A percentile compares a stretch with the other conserved stretches of the same genome.
phyloP scores from a whole-genome alignment of 2,113 vertebrate species.

The Hippolais icterina region DNA sequence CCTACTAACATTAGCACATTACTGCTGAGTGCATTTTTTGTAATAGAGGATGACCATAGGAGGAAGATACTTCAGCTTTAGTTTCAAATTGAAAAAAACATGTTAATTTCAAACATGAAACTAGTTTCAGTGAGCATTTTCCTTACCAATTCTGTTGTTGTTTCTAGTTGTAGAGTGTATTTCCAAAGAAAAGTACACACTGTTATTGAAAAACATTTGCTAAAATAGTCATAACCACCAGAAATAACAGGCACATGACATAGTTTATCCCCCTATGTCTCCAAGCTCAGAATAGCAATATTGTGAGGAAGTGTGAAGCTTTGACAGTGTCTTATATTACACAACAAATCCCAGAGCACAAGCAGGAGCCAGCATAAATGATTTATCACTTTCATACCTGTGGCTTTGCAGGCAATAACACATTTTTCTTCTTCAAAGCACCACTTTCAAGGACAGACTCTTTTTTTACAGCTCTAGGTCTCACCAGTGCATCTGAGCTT shows the following conservation, averaged over 20 bases:
- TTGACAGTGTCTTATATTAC: neutral
- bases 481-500: slow-evolving; percentile 44
- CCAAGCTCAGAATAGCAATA: neutral
- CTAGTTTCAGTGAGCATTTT: neutral
- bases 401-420: slow-evolving; percentile 36
- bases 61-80: neutral
- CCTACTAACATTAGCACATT: neutral
- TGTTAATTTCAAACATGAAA: neutral
- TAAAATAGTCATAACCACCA: neutral
- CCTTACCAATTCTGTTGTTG: neutral
- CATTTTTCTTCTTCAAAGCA: slow-evolving; percentile 26
- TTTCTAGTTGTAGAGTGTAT: neutral
- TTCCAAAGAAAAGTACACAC: neutral
- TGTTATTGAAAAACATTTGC: neutral
- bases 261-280: neutral
- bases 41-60: neutral
- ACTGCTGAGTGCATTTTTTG: neutral
- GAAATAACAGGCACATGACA: neutral
- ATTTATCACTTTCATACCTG: slow-evolving; percentile 40
- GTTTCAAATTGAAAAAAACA: neutral
- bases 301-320: neutral
- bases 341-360: neutral
- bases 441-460: neutral
- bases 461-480: slow-evolving; percentile 54
- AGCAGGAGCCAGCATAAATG: neutral